A percentile compares a stretch with the other conserved stretches of the same genome.
phyloP scores from a whole-genome alignment of 2,797 vertebrate genomes.

The Lacerta agilis region DNA sequence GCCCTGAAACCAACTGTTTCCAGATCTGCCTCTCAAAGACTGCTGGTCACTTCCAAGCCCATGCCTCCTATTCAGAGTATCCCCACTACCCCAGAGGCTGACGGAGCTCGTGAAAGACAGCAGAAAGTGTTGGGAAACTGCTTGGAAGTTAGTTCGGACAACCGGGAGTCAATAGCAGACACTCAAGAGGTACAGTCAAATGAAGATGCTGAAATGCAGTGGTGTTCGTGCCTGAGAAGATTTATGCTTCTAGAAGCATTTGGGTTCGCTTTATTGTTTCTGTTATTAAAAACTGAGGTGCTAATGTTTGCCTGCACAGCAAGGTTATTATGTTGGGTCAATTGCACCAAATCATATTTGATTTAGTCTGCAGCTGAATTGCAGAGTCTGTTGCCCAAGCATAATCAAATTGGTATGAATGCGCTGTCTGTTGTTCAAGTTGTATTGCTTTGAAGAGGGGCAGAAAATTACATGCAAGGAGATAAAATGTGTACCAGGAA shows the following conservation, averaged over 20 bases:
- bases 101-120: background rate
- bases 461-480: background rate
- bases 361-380: background rate
- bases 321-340: background rate
- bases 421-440: background rate
- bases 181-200: conserved; percentile 24
- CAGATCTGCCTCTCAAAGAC: conserved; percentile 53
- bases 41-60: conserved; percentile 47
- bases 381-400: background rate
- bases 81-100: conserved; percentile 40
- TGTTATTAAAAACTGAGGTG: background rate
- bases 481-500: background rate
- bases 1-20: conserved; percentile 52
- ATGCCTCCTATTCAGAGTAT: conserved; percentile 70
- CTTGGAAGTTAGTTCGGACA: background rate
- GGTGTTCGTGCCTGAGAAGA: background rate
- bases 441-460: background rate
- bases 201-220: background rate
- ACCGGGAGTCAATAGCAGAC: background rate
- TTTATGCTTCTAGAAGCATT: background rate
- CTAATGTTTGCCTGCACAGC: background rate
- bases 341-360: background rate
- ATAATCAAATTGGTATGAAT: background rate
- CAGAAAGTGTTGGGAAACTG: background rate
- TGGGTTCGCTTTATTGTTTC: background rate